phyloP scores from a whole-genome alignment of 2,797 vertebrate genomes.

The Rachycentron canadum region DNA sequence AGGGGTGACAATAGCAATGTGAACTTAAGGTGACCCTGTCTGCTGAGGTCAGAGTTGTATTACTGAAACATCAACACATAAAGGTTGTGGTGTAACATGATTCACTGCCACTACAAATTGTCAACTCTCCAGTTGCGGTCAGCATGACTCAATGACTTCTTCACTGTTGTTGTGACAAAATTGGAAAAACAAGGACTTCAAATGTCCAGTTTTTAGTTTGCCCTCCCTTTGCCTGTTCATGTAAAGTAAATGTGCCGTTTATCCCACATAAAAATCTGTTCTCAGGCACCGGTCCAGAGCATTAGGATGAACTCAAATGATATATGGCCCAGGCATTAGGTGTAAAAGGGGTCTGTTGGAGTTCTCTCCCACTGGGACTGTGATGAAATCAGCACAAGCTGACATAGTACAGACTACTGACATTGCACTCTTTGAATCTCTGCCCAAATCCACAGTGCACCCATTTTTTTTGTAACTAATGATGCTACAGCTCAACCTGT shows the following conservation, averaged over 20 bases:
- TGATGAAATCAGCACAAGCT: conserved; percentile 69
- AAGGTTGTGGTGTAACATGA: conserved; percentile 37
- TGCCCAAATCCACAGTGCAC: conserved; percentile 8
- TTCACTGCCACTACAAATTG: conserved; percentile 40
- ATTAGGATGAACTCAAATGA: conserved; percentile 62
- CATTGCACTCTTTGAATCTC: conserved; percentile 48
- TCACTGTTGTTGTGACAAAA: conserved; percentile 19
- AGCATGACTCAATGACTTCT: conserved; percentile 47
- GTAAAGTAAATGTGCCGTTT: conserved; percentile 62
- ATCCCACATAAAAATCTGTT: conserved; percentile 61
- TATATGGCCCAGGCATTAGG: conserved; percentile 65
- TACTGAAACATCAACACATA: conserved; percentile 46
- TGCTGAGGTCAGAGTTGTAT: conserved; percentile 44
- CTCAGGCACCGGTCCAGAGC: conserved; percentile 50
- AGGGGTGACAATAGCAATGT: conserved; percentile 63
- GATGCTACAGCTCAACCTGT: conserved; percentile 30
- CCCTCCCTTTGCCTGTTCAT: conserved; percentile 23
- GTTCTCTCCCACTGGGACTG: conserved; percentile 60
- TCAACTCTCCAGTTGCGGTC: conserved; percentile 39
- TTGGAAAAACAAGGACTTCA: conserved; percentile 20
- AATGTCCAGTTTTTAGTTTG: conserved; percentile 36
- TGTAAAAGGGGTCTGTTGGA: conserved; percentile 68
- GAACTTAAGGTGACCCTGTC: conserved; percentile 63
- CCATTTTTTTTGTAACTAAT: conserved; percentile 32
- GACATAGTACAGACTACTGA: conserved; percentile 71